phyloP scores from a whole-genome alignment of 2,797 vertebrate species.

The Danio choprae region DNA sequence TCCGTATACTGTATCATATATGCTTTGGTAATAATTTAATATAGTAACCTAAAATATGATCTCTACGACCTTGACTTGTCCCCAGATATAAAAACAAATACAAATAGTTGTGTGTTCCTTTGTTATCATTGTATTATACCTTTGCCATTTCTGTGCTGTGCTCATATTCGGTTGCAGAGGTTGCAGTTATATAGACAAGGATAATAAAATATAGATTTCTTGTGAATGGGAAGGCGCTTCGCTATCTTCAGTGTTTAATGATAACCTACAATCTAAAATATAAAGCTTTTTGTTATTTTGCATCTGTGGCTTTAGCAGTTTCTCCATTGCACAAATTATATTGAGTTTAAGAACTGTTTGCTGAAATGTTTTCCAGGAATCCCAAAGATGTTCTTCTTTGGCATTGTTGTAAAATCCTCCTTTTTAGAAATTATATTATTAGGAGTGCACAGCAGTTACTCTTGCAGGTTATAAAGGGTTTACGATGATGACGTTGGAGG shows the following conservation, averaged over 20 bases:
- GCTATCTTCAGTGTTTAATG: background rate
- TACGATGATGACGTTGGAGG: background rate
- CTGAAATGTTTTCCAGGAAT: background rate
- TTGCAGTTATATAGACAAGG: background rate
- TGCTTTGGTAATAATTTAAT: background rate
- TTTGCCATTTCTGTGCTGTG: background rate
- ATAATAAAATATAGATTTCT: background rate
- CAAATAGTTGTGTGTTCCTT: background rate
- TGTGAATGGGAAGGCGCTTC: background rate
- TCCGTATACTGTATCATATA: background rate
- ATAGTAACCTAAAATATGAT: background rate
- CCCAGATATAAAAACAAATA: background rate
- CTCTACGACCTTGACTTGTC: background rate
- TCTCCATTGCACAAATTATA: background rate
- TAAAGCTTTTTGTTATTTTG: too few relatives aligned
- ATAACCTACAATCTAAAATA: background rate
- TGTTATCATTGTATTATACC: background rate
- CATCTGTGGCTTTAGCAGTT: background rate
- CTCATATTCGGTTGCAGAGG: background rate
- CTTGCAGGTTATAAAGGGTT: background rate
- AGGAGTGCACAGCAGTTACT: background rate
- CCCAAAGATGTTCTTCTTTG: background rate
- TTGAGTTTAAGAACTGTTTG: background rate
- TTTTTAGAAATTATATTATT: background rate
- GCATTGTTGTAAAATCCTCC: background rate